Base-by-base conservation (phyloP, 1,140 invertebrate species). In the Linepithema humile region DNA sequence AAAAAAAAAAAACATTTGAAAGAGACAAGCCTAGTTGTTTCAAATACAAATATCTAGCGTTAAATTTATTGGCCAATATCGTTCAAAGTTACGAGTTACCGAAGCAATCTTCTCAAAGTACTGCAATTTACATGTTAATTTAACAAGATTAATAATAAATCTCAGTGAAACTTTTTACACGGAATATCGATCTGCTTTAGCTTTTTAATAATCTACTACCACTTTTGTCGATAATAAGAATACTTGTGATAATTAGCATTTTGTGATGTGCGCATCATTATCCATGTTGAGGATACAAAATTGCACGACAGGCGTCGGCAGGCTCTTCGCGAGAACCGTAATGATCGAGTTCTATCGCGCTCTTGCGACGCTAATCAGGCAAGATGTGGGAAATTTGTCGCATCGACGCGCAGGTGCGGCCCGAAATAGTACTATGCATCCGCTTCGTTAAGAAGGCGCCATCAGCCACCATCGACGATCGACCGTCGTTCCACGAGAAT, bases 371-470 rank as follows among this genome's bases (percentile, higher is more conserved):
- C 75, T 80, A 80, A 80, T 80, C 75, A 80, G 75, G 75, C 75
- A 80, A 80, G 75, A 80, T 80, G 75, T 80, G 64, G 75, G 75
- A 70, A 80, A 80, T 80, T 80, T 80, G 75, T 80, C 75, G 75
- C 75, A 80, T 80, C 75, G 75, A 40, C 64, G 75, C 75, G 75
- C 75, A 80, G 75, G 64, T 80, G 64, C 64, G 62, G 64, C 75
- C 64, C 64, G 64, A 80, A 80, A 80, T 80, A 80, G 75, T 80
- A 80, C 48, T 80, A 32, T 80, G 75, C 75, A 80, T 80, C 64
- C 75, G 75, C 75, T 57, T 80, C 75, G 75, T 70, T 80, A 80
- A 80, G 64, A 80, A 80, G 64, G 64, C 64, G 75, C 75, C 75
- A 80, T 80, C 75, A 55, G 75, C 75, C 64, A 67, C 64, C 75